A percentile compares a stretch with the other conserved stretches of the same genome.
These are phyloP conservation scores for Agrotis ipsilon DNA, from an alignment of 2,888 invertebrate genomes.

Conservation along the genomic window DNA sequence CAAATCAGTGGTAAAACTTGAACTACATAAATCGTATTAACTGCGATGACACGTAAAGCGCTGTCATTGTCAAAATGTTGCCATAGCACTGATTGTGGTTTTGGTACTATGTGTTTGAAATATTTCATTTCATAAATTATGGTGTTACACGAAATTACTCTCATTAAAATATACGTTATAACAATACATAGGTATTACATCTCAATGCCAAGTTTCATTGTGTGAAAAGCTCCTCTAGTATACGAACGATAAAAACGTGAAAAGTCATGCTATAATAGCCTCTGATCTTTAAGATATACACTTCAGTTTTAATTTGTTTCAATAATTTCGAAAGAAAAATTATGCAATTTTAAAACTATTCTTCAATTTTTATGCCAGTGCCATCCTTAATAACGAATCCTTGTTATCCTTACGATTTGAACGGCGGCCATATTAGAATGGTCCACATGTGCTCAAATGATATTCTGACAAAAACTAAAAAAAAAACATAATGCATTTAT, in stretches of 20 bases:
- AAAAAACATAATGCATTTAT: conserved; percentile 54
- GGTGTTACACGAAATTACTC: no score
- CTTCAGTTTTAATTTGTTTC: no score
- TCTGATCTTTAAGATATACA: no score
- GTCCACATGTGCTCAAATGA: conserved; percentile 30
- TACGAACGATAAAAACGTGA: no score
- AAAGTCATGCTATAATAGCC: no score
- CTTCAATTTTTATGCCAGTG: not conserved
- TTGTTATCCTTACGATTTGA: conserved; percentile 34
- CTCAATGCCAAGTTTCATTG: no score
- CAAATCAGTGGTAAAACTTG: not conserved
- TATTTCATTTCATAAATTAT: no score
- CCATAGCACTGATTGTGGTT: not conserved
- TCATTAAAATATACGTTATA: no score
- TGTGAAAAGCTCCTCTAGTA: no score
- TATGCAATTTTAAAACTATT: not conserved
- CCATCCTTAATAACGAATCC: conserved; percentile 27
- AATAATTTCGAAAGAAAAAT: not conserved
- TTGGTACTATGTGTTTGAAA: no score
- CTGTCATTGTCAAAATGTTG: not conserved
- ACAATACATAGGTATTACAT: no score
- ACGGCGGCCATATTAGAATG: conserved; percentile 32
- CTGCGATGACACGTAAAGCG: not conserved
- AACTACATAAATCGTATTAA: not conserved
- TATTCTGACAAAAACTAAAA: conserved; percentile 46